phyloP scores from a whole-genome alignment of 2,888 invertebrate species.

The Horisme vitalbata region DNA sequence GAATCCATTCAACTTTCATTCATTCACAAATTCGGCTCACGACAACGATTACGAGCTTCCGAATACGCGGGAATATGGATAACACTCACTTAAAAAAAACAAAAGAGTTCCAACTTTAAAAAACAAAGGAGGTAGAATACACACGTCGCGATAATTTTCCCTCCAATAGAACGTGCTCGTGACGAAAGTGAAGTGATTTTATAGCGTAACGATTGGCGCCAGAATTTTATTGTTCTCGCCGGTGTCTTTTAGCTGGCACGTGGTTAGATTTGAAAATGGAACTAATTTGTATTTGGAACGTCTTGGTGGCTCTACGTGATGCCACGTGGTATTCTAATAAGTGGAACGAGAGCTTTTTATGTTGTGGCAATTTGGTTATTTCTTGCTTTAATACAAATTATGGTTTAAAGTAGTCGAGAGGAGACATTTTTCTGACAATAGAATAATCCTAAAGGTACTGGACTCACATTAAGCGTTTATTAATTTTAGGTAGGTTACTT shows the following conservation, averaged over 20 bases:
- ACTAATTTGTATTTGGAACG: slow-evolving; percentile 18
- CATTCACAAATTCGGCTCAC: slow-evolving; percentile 64
- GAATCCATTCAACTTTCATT: slow-evolving; percentile 41
- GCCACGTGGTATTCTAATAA: neutral
- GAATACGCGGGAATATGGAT: slow-evolving; percentile 60
- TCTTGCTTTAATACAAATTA: too few relatives aligned
- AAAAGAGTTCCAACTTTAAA: slow-evolving; percentile 51
- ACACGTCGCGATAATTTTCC: slow-evolving; percentile 74
- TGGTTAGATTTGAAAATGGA: slow-evolving; percentile 36
- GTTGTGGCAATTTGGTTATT: neutral
- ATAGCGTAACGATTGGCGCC: slow-evolving; percentile 68
- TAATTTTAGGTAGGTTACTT: too few relatives aligned
- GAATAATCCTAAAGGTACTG: too few relatives aligned
- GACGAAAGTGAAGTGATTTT: slow-evolving; percentile 63
- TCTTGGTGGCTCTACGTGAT: neutral
- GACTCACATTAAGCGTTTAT: too few relatives aligned
- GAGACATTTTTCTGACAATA: too few relatives aligned
- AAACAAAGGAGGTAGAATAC: slow-evolving; percentile 41
- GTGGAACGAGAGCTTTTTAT: too few relatives aligned
- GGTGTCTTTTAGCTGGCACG: slow-evolving; percentile 42
- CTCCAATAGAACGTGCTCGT: slow-evolving; percentile 71
- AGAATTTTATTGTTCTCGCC: slow-evolving; percentile 65
- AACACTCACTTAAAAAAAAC: slow-evolving; percentile 48
- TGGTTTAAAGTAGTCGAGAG: too few relatives aligned
- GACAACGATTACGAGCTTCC: slow-evolving; percentile 57